Evolutionary conservation across 30 jellyfish, hydroid and myxozoan genomes (phyloP), one percentile per base, ranked within the genome.

Genomic region (Turritopsis dohrnii): DNA sequence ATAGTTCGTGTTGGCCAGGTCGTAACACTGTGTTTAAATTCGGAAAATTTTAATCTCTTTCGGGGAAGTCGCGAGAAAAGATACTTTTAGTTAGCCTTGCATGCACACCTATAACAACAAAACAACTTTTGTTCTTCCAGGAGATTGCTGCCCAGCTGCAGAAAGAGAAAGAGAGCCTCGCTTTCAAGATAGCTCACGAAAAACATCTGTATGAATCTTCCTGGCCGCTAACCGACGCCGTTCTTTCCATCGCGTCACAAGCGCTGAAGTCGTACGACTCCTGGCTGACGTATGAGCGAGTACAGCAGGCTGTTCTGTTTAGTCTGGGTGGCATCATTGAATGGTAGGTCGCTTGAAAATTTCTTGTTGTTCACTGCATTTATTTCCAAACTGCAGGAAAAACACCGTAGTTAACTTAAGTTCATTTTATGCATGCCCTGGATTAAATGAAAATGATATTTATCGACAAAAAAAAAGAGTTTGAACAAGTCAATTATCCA

Each of bases 141-240:
- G 90, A 92, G 74, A 80, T 92, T 52, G 96, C 96, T 4, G 95
- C 95, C 19, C 75, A 86, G 27, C 73, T 88, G 20, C 80, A 77
- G 19, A 66, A 71, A 22, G 95, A 88, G 30, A 90, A 87, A 18
- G 88, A 91, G 77, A 75, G 80, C 0, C 84, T 87, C 9, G 98
- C 94, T 29, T 90, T 91, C 18, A 52, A 83, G 52, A 85, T 85
- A 79, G 88, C 92, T 21, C 85, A 86, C 30, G 94, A 81, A 18
- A 88, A 90, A 30, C 92, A 85, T 25, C 25, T 82, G 7, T 82
- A 65, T 71, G 95, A 92, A 26, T 77, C 87, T 1, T 95, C 96
- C 18, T 93, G 98, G 98, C 98, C 96, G 53, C 88, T 93, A 16
- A 84, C 98, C 18, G 96, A 93, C 85, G 96, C 98, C 8, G 89